phyloP scores from a whole-genome alignment of 2,888 invertebrate genomes.

The Cephonodes hylas region DNA sequence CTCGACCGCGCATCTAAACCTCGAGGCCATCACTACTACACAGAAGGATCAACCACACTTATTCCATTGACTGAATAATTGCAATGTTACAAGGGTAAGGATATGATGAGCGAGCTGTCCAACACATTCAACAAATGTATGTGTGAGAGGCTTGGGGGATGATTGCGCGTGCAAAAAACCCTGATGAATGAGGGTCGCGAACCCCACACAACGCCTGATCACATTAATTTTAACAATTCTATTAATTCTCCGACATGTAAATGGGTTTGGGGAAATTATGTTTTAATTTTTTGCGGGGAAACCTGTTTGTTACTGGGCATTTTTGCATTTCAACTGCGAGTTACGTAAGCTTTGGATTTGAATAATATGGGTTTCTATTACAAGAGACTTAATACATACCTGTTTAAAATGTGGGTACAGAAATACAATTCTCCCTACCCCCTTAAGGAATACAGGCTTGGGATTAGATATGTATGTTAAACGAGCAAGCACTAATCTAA shows the following conservation, averaged over 20 bases:
- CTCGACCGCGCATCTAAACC: no score
- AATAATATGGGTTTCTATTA: background rate
- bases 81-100: no score
- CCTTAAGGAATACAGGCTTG: no score
- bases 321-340: background rate
- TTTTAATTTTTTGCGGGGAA: background rate
- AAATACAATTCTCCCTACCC: no score
- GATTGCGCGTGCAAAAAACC: background rate
- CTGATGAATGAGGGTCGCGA: background rate
- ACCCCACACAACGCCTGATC: background rate
- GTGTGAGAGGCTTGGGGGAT: background rate
- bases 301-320: background rate
- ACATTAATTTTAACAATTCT: constrained; percentile 9
- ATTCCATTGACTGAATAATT: no score
- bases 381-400: no score
- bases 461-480: no score
- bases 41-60: no score
- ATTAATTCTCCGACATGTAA: background rate
- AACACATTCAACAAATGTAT: background rate
- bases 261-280: background rate
- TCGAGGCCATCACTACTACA: no score
- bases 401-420: no score
- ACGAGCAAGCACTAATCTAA: no score
- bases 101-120: background rate
- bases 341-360: background rate